Base-by-base conservation (phyloP, 2,888 invertebrate genomes). In the Dermolepida albohirtum region DNA sequence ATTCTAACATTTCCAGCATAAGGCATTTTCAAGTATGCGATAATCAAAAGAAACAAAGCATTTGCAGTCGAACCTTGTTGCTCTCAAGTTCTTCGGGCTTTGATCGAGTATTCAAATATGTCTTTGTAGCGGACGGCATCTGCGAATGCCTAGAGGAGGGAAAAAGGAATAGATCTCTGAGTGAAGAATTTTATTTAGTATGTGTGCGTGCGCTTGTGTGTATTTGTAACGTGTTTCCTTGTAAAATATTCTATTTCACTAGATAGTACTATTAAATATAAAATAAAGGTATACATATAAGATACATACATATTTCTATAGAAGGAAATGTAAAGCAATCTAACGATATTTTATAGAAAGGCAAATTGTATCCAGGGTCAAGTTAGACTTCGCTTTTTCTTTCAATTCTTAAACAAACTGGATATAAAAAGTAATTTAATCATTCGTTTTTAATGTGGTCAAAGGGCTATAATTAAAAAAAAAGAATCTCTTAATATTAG, bases 41-140 rank as follows among this genome's bases (percentile, higher is more conserved):
- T 78, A 78, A 79, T 79, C 78, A 78, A 77, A 79, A 78, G 78
- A 78, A 77, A 78, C 76, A 78, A 77, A 78, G 78, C 77, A 74
- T 76, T 76, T 72, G 74, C 72, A 76, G 76, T 76, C 73, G 75
- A 74, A 75, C 76, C 76, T 74, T 75, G 76, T 74, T 74, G 72
- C 74, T 74, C 71, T 66, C 68, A 73, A 75, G 72, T 71, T 73
- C 68, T 66, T 64, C 66, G 67, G 71, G 74, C 78, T 78, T 78
- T 78, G 77, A 79, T 78, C 77, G 79, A 74, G 74, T 76, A 79
- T 79, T 78, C 79, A 78, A 78, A 79, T 77, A 78, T 78, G 77
- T 77, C 79, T 79, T 79, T 79, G 78, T 75, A 74, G 73, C 71
- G 72, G 71, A 69, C 72, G 74, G 72, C 76, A 75, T 78, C 72